These are phyloP conservation scores for Poicephalus meyeri DNA, from an alignment of 2,113 vertebrate species.

Conservation along the genomic window DNA sequence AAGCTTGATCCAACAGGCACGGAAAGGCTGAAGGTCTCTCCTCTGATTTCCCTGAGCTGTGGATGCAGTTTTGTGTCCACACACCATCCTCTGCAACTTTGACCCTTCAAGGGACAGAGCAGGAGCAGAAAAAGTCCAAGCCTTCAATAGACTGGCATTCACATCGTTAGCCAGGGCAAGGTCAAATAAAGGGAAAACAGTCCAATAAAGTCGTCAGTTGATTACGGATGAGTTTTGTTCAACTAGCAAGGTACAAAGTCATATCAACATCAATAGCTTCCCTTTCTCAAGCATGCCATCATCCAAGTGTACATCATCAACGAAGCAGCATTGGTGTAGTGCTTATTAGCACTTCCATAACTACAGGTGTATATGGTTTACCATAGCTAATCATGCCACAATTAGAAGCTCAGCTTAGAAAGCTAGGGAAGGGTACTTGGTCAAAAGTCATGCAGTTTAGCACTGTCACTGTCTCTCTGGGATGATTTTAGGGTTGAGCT, in stretches of 20 bases:
- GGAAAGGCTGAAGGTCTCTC: not conserved
- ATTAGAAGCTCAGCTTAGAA: not conserved
- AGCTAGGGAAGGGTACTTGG: not conserved
- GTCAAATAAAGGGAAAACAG: not conserved
- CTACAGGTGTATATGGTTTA: not conserved
- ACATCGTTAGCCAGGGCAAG: fast-evolving
- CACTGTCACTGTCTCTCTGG: not conserved
- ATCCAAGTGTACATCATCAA: not conserved
- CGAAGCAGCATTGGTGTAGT: fast-evolving
- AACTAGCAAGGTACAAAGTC: not conserved
- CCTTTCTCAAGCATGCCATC: not conserved
- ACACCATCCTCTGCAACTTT: not conserved
- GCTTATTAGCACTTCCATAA: not conserved
- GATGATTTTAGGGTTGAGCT: not conserved
- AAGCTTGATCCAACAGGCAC: not conserved
- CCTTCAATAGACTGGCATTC: not conserved
- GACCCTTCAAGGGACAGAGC: not conserved
- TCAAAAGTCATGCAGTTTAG: not conserved
- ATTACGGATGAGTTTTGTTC: fast-evolving
- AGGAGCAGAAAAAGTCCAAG: not conserved
- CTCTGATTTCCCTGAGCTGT: not conserved
- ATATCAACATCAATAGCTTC: not conserved
- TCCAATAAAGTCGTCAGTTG: not conserved
- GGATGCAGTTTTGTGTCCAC: too few relatives aligned
- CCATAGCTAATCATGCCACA: not conserved